A percentile compares a stretch with the other conserved stretches of the same genome.
These are phyloP conservation scores for Calcarius lapponicus DNA, from an alignment of 2,797 vertebrate genomes.

Conservation along the genomic window DNA sequence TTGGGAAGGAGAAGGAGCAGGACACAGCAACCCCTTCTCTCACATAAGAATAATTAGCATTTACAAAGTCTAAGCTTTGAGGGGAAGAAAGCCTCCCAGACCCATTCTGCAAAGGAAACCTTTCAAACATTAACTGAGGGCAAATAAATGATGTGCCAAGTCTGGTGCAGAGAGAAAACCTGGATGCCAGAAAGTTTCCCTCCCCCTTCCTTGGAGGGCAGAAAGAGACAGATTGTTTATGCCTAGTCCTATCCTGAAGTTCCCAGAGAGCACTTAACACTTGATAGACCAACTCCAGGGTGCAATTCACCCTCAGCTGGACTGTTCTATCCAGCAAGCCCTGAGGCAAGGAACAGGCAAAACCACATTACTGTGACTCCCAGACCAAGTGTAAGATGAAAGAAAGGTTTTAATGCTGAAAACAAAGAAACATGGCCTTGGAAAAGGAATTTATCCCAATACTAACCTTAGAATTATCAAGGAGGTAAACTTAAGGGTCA, in stretches of 20 bases:
- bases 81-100: neutral
- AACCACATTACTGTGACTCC: neutral
- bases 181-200: neutral
- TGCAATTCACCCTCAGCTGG: neutral
- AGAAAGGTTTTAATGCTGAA: neutral
- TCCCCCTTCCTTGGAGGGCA: neutral
- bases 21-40: neutral
- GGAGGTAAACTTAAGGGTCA: neutral
- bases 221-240: neutral
- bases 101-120: neutral
- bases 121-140: neutral
- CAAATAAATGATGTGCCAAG: neutral
- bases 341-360: neutral
- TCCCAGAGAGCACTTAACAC: conserved; percentile 12
- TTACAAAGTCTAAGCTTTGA: neutral
- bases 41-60: conserved; percentile 19
- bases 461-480: neutral
- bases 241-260: neutral
- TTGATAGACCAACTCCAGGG: neutral
- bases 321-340: neutral
- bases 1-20: neutral
- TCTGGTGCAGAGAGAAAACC: neutral
- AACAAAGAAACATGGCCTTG: neutral
- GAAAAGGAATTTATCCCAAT: neutral
- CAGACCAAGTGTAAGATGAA: neutral